phyloP scores from a whole-genome alignment of 2,113 vertebrate species.

The Chlorodrepanis virens region DNA sequence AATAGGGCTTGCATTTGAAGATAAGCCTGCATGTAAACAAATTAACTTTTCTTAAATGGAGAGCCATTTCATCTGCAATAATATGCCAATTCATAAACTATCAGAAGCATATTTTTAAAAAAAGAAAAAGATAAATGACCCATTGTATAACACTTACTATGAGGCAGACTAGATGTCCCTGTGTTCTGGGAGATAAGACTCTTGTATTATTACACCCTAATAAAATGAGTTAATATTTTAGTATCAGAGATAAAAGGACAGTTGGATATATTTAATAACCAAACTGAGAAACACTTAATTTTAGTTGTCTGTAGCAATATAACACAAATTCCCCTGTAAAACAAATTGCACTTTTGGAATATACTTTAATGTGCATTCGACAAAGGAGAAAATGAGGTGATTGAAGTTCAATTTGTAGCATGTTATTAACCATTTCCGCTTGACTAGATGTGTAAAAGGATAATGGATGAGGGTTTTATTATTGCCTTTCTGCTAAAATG shows the following conservation, averaged over 20 bases:
- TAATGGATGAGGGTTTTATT: constrained; percentile 99
- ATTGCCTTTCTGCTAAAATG: constrained; percentile 98
- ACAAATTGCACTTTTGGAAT: constrained; percentile 82
- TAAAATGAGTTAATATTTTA: constrained; percentile 83
- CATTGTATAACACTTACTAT: constrained; percentile 73
- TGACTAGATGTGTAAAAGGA: constrained; percentile 96
- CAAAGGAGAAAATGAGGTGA: constrained; percentile 91
- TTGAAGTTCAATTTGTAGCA: constrained; percentile 99
- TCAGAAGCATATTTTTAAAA: constrained; percentile 50
- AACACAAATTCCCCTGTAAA: constrained; percentile 79
- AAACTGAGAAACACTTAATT: constrained; percentile 81
- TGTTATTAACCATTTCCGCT: constrained; percentile 99
- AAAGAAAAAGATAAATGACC: constrained; percentile 73
- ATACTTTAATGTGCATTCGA: constrained; percentile 85
- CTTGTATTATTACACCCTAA: constrained; percentile 77
- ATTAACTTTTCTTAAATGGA: constrained; percentile 80
- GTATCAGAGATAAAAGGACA: constrained; percentile 80
- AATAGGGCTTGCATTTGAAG: constrained; percentile 79
- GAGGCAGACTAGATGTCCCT: constrained; percentile 76
- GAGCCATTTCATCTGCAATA: constrained; percentile 75
- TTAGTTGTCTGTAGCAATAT: constrained; percentile 80
- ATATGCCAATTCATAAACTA: constrained; percentile 78
- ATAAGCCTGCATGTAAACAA: constrained; percentile 80
- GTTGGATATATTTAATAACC: constrained; percentile 83
- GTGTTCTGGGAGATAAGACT: constrained; percentile 77